A percentile compares a stretch with the other conserved stretches of the same genome.
These are phyloP conservation scores for Crambe crambe DNA, from an alignment of 37 sponge, comb jelly and placozoan species.

Conservation along the genomic window DNA sequence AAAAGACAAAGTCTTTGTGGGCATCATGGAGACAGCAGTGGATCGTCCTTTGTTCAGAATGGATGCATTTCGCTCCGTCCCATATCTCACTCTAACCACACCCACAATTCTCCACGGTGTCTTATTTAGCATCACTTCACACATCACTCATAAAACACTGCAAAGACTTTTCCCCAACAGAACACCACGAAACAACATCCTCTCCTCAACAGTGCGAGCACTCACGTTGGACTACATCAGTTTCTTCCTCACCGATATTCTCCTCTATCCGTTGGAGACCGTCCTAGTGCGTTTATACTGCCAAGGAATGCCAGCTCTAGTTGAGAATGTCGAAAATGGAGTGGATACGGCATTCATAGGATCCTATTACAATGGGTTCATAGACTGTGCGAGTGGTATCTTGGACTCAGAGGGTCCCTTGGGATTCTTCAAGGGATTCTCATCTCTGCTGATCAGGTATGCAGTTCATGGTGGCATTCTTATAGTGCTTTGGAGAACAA, in stretches of 20 bases:
- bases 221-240: conserved; percentile 39
- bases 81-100: conserved; percentile 45
- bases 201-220: conserved; percentile 16
- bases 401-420: conserved; percentile 61
- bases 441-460: conserved; percentile 64
- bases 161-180: conserved; percentile 8
- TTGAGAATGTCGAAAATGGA: conserved; percentile 76
- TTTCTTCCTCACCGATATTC: conserved; percentile 45
- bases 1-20: conserved; percentile 16
- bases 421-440: conserved; percentile 80
- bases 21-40: conserved; percentile 29
- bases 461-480: conserved; percentile 50
- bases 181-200: neutral
- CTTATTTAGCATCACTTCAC: neutral
- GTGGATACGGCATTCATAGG: conserved; percentile 34
- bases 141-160: neutral
- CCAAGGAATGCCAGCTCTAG: conserved; percentile 78
- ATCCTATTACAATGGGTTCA: conserved; percentile 48
- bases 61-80: conserved; percentile 31
- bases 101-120: conserved; percentile 58
- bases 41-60: conserved; percentile 48
- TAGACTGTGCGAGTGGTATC: conserved; percentile 41
- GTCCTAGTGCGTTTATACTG: conserved; percentile 59
- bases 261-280: conserved; percentile 71
- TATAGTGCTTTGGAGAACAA: conserved; percentile 55